These are phyloP conservation scores for Tonatia bakeri DNA, from an alignment of 2,113 vertebrate species.

Conservation along the genomic window DNA sequence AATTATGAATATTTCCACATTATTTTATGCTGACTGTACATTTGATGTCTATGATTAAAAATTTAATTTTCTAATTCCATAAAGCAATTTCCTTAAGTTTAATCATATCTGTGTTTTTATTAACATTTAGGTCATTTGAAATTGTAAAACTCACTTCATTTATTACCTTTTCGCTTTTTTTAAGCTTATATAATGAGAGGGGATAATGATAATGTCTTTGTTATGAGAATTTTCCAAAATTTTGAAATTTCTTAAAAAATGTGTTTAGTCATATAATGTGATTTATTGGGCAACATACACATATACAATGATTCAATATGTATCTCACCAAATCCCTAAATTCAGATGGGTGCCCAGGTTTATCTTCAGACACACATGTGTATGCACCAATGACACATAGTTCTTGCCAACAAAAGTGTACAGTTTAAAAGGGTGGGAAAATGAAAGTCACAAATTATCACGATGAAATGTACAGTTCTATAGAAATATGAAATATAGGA, in stretches of 20 bases:
- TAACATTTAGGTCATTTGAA: not conserved
- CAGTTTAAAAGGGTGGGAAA: not conserved
- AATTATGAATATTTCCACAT: not conserved
- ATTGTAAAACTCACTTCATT: too few species aligned
- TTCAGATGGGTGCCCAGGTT: not conserved
- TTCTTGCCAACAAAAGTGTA: not conserved
- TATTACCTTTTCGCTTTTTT: not conserved
- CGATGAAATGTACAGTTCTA: not conserved
- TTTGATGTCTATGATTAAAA: not conserved
- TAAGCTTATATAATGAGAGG: not conserved
- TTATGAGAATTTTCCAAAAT: not conserved
- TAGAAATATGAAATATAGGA: not conserved
- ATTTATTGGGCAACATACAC: not conserved
- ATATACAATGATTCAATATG: not conserved
- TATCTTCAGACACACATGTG: not conserved
- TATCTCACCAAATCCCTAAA: not conserved
- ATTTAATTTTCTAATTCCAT: not conserved
- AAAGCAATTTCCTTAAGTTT: not conserved
- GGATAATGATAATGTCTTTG: not conserved
- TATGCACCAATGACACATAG: not conserved
- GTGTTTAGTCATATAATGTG: not conserved
- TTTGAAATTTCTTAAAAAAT: not conserved
- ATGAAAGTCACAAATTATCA: not conserved
- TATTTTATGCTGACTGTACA: not conserved
- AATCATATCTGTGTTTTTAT: not conserved